Percentiles rank a stretch among this genome's conserved stretches.
These are phyloP conservation scores for Pectinophora gossypiella DNA, from an alignment of 1,140 invertebrate genomes.

Conservation along the genomic window DNA sequence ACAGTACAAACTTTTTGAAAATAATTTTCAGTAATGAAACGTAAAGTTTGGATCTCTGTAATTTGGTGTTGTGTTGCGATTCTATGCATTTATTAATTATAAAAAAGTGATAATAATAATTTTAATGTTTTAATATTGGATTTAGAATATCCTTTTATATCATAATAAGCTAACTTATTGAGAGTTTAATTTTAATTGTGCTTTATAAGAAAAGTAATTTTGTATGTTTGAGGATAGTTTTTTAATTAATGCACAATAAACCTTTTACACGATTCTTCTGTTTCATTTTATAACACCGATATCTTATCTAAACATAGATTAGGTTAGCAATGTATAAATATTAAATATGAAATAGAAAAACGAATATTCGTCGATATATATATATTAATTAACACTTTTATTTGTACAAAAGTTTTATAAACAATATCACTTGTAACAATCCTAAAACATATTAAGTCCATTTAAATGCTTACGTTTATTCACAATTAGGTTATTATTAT, in stretches of 20 bases:
- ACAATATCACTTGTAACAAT: neutral
- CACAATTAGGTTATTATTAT: too few species aligned
- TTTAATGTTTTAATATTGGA: neutral
- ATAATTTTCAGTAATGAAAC: slow-evolving; percentile 33
- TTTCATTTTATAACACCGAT: too few species aligned
- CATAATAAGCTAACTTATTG: slow-evolving; percentile 43
- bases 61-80: slow-evolving; percentile 17
- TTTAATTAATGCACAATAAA: slow-evolving; percentile 64
- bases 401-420: neutral
- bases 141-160: slow-evolving; percentile 11
- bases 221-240: slow-evolving; percentile 29
- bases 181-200: slow-evolving; percentile 30
- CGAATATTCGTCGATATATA: slow-evolving; percentile 19
- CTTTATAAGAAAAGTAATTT: slow-evolving; percentile 26
- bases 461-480: too few species aligned
- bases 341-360: neutral
- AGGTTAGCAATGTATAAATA: too few species aligned
- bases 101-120: slow-evolving; percentile 43
- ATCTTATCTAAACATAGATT: too few species aligned
- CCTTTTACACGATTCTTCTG: slow-evolving; percentile 49
- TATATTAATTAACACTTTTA: neutral
- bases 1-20: slow-evolving; percentile 49
- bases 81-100: slow-evolving; percentile 57
- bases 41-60: slow-evolving; percentile 39
- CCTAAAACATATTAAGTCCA: too few species aligned